Evolutionary conservation across 2,888 invertebrate genomes (phyloP).

Genomic region (Dicycla oo): DNA sequence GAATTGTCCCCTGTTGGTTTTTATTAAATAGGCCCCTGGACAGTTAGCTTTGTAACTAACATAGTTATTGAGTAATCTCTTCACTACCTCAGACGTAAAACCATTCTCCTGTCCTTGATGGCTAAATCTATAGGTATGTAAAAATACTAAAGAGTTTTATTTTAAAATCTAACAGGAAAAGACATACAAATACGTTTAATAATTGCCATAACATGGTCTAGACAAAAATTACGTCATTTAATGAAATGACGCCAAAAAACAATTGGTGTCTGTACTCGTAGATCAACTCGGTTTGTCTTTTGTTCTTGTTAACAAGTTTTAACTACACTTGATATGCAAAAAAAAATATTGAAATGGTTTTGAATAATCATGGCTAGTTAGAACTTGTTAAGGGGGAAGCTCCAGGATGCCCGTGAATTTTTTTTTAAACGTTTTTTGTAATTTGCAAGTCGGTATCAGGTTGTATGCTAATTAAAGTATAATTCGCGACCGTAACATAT

Average conservation of each 20-base stretch:
- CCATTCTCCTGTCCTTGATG: background rate
- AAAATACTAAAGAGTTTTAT: background rate
- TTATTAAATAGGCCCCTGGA: background rate
- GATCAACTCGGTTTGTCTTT: no score
- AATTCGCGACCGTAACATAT: no score
- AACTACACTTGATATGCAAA: no score
- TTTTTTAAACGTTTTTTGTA: no score
- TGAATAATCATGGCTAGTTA: no score
- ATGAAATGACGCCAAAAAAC: no score
- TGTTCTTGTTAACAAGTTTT: no score
- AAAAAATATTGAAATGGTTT: no score
- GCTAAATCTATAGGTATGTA: background rate
- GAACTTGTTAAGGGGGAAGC: background rate
- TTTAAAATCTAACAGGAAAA: background rate
- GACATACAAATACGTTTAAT: background rate
- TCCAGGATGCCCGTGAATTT: no score
- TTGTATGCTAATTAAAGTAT: no score
- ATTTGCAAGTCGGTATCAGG: no score
- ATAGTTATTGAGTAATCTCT: background rate
- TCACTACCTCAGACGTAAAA: background rate
- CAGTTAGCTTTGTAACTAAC: background rate
- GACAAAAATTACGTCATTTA: conserved; percentile 1
- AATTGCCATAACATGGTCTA: background rate
- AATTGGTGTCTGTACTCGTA: no score
- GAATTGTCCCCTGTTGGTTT: background rate